Base-by-base conservation (phyloP, 2,113 vertebrate species). In the Hippocampus comes region DNA sequence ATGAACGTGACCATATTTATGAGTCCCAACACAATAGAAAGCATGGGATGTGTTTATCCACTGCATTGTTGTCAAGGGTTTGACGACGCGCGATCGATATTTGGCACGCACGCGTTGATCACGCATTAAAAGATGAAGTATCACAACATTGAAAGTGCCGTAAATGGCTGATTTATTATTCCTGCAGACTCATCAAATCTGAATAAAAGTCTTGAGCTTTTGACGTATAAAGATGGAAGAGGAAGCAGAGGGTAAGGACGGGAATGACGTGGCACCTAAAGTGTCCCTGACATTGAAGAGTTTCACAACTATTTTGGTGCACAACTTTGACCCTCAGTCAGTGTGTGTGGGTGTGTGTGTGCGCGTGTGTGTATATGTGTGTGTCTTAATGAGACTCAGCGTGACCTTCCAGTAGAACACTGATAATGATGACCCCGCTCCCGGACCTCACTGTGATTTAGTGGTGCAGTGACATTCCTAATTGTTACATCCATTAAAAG, bases 341-440 rank as follows among this genome's bases (percentile, higher is more conserved):
- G 25, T 9, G 53, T 20, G 63, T 25, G 49, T 78, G 74, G 81
- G 15, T 20, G 15, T 17, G 46, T 8, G 53, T 21, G 63, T 46
- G 49, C 82, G 27, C 1, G 59, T 9, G 15, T 25, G 23, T 59
- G 12, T 8, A 2, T 49, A 0, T 18, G 48, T 9, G 53, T 21
- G 63, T 46, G 49, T 78, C 71, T 83, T 91, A 89, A 92, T 90
- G 87, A 91, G 84, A 86, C 80, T 74, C 78, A 10, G 63, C 77
- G 79, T 91, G 87, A 91, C 89, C 87, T 91, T 90, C 89, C 71
- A 82, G 76, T 87, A 91, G 88, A 91, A 85, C 87, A 88, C 79
- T 41, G 74, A 83, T 88, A 89, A 89, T 79, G 83, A 83, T 87
- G 87, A 88, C 82, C 77, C 77, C 64, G 79, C 84, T 85, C 64